Evolutionary conservation across 2,113 vertebrate genomes (phyloP).

Genomic region (Scopus umbretta): DNA sequence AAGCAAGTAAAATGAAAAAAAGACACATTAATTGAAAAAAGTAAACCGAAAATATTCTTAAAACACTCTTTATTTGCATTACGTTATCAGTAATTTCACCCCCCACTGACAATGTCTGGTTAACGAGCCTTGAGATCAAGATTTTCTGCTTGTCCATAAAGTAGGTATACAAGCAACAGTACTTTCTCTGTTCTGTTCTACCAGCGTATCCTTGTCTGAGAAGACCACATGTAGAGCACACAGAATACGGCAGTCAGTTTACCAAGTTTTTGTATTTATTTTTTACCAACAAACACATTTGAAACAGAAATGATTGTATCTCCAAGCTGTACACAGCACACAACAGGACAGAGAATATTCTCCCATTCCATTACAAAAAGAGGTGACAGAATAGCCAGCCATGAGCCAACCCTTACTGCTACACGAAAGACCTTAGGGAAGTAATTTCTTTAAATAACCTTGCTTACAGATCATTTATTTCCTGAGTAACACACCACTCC

Average conservation of each 20-base stretch:
- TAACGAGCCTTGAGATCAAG: neutral
- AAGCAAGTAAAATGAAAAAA: neutral
- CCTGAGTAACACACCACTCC: neutral
- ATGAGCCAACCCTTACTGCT: neutral
- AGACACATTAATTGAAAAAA: neutral
- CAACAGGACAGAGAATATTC: neutral
- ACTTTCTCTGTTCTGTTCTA: neutral
- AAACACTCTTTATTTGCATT: neutral
- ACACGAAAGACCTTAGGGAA: neutral
- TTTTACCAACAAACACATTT: neutral
- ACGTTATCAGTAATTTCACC: neutral
- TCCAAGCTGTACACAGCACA: neutral
- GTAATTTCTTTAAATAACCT: conserved; percentile 4
- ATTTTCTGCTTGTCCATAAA: neutral
- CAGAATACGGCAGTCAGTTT: neutral
- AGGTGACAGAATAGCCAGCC: neutral
- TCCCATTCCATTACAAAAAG: neutral
- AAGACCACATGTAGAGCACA: neutral
- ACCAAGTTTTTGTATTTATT: neutral
- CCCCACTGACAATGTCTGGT: neutral
- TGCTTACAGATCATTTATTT: neutral
- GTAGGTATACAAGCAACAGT: neutral
- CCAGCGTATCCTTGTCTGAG: neutral
- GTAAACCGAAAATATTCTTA: neutral
- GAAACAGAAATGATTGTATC: neutral